phyloP scores from a whole-genome alignment of 53 echinoderm and acorn worm genomes.

The Mesocentrotus franciscanus region DNA sequence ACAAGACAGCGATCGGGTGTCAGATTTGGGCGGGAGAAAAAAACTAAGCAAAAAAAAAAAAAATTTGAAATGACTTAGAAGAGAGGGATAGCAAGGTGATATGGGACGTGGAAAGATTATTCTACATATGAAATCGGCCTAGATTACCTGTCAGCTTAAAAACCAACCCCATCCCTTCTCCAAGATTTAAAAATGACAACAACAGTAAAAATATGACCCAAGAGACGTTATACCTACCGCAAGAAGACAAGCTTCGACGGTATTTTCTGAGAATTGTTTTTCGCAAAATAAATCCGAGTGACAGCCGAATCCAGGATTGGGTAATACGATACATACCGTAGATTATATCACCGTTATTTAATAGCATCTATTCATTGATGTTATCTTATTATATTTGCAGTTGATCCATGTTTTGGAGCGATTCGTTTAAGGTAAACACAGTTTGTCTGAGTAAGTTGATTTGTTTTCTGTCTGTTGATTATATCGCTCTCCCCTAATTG shows the following conservation, averaged over 20 bases:
- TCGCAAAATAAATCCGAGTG: background rate
- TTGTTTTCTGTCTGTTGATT: too few relatives aligned
- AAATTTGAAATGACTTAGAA: background rate
- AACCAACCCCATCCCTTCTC: background rate
- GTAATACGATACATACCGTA: background rate
- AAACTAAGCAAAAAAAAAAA: background rate
- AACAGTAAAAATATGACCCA: background rate
- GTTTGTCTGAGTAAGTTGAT: too few relatives aligned
- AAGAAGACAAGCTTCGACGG: background rate
- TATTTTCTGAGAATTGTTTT: background rate
- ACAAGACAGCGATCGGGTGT: conserved; percentile 21
- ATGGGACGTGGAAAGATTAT: background rate
- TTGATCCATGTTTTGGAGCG: too few relatives aligned
- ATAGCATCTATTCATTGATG: background rate
- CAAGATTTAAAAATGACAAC: background rate
- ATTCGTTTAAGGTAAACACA: too few relatives aligned
- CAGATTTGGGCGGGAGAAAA: background rate
- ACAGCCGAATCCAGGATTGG: background rate
- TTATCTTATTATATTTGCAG: background rate
- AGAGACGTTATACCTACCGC: background rate
- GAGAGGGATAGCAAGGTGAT: background rate
- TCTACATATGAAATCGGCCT: background rate
- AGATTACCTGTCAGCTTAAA: background rate
- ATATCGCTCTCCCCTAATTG: too few relatives aligned
- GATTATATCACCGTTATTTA: background rate